phyloP scores from a whole-genome alignment of 2,113 vertebrate species.

The Aspiorhynchus laticeps region DNA sequence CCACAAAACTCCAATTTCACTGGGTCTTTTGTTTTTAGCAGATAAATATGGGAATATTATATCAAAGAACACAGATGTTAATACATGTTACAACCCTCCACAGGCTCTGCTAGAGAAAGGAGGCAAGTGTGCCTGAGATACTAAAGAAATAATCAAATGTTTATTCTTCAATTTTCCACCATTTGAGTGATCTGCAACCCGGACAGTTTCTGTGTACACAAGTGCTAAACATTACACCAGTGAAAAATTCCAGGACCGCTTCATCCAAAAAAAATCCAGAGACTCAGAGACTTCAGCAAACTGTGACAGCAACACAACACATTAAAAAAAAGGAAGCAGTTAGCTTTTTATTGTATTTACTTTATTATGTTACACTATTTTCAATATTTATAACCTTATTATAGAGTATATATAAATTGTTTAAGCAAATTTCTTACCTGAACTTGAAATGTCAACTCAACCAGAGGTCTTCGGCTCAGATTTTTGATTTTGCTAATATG shows the following conservation, averaged over 20 bases:
- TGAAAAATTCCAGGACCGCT: constrained; percentile 36
- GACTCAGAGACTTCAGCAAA: not conserved
- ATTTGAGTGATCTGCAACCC: constrained; percentile 6
- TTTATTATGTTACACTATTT: no score
- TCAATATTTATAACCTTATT: no score
- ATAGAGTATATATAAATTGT: no score
- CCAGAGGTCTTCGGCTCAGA: no score
- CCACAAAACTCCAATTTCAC: not conserved
- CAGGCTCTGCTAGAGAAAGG: not conserved
- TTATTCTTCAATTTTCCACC: constrained; percentile 13
- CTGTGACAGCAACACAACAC: not conserved
- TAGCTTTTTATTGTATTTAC: no score
- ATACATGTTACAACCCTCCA: not conserved
- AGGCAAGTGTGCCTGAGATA: not conserved
- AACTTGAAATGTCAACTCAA: not conserved
- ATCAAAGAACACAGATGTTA: not conserved
- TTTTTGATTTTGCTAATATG: no score
- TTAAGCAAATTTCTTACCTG: not conserved
- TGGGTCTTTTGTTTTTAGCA: not conserved
- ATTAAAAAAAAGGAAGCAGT: no score
- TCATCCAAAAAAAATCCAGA: not conserved
- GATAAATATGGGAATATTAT: not conserved
- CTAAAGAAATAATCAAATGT: constrained; percentile 13
- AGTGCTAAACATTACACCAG: constrained; percentile 34
- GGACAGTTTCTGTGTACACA: constrained; percentile 37